phyloP scores from a whole-genome alignment of 2,113 vertebrate genomes.

The Holacanthus passer region DNA sequence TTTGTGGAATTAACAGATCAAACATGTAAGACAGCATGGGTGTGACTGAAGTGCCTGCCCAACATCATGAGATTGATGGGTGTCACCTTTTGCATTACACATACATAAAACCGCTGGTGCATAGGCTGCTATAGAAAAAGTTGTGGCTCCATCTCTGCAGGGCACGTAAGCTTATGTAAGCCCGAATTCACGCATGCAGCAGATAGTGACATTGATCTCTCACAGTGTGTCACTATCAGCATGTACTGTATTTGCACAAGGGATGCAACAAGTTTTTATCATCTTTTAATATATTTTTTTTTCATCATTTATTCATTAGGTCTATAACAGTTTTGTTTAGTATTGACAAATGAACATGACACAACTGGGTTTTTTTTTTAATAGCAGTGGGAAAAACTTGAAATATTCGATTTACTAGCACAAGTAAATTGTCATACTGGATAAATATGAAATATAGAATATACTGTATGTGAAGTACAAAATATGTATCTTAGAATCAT shows the following conservation, averaged over 20 bases:
- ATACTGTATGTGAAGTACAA: not conserved
- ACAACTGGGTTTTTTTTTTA: not conserved
- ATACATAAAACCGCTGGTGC: not conserved
- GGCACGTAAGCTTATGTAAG: conserved; percentile 1
- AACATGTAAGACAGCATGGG: not conserved
- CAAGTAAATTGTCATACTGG: not conserved
- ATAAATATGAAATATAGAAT: not conserved
- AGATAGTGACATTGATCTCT: conserved; percentile 21
- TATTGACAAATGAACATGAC: not conserved
- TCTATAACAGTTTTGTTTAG: not conserved
- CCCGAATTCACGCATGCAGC: conserved; percentile 3
- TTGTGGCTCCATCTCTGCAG: conserved; percentile 5
- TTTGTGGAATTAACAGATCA: not conserved
- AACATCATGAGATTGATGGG: not conserved
- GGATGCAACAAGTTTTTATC: not conserved
- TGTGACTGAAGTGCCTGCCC: not conserved
- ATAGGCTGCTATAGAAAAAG: not conserved
- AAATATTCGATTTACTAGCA: not conserved
- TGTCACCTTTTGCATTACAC: not conserved
- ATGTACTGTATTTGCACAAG: conserved; percentile 16
- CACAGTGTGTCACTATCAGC: conserved; percentile 18
- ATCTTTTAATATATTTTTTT: not conserved
- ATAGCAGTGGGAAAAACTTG: too few relatives aligned
- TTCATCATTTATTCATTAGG: not conserved
- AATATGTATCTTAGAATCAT: not conserved